Base-by-base conservation (phyloP, 1,140 invertebrate species). In the Pseudomyrmex concolor region DNA sequence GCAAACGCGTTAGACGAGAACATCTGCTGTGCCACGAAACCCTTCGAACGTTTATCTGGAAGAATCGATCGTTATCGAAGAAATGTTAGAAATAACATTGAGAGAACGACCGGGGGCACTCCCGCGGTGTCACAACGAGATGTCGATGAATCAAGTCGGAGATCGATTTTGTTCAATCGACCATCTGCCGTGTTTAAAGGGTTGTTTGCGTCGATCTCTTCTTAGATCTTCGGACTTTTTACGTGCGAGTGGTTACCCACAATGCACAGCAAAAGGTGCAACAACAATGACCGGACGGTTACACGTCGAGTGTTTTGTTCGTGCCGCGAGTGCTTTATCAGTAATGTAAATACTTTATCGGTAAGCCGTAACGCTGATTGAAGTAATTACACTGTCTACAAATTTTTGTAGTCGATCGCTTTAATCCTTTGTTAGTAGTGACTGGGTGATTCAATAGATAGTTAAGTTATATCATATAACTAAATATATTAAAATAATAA, bases 171-270 rank as follows among this genome's bases (percentile, higher is more conserved):
- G 59, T 62, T 62, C 84, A 82, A 73, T 87, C 81, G 55, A 17
- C 85, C 86, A 87, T 87, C 85, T 86, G 86, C 25, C 57, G 5
- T 51, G 10, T 72, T 34, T 17, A 50, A 51, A 72, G 78, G 78
- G 25, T 62, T 67, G 48, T 77, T 76, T 77, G 73, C 34, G 73
- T 9, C n/a, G 10, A 78, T 73, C 54, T 85, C 80, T 57, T 73
- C 66, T 48, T 62, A 57, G 72, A 78, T 45, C 86, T 50, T 25
- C n/a, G 25, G 60, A 86, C 59, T 45, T 87, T 34, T 84, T 17
- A 87, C 85, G 54, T 85, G 17, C 67, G 55, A 68, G 54, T 59
- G 86, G 80, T 87, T 78, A 43, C 64, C 85, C 86, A 86, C 86
- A 84, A 87, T 86, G 19, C 54, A 5, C 8, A 9, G 17, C 64